Conservation (phyloP, 23 tunicate species). For the Aplidium turbinatum region DNA sequence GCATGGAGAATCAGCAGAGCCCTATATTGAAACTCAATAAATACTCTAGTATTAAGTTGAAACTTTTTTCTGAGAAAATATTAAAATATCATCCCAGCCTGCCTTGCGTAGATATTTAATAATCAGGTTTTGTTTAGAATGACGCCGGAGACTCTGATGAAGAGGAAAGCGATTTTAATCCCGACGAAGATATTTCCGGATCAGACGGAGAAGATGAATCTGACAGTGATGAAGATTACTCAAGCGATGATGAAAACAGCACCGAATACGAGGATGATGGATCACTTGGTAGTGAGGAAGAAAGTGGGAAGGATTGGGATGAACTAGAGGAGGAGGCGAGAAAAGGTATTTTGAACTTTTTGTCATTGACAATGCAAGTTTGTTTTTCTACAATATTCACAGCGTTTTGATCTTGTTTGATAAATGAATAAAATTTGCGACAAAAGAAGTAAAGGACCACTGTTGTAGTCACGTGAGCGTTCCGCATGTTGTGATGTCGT, state of each 20-base stretch:
- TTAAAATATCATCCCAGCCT: no score
- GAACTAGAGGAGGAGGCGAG: conserved; percentile 95
- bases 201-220: conserved; percentile 54
- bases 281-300: conserved; percentile 85
- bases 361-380: neutral
- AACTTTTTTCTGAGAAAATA: no score
- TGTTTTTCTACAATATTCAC: neutral
- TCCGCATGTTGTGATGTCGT: no score
- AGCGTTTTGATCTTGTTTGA: neutral
- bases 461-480: no score
- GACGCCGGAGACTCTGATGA: conserved; percentile 72
- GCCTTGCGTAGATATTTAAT: no score
- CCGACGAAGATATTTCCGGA: conserved; percentile 43
- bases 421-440: no score
- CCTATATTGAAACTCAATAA: no score
- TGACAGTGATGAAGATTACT: conserved; percentile 93
- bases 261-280: conserved; percentile 53
- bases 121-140: conserved; percentile 31
- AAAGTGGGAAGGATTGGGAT: conserved; percentile 97
- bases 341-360: conserved; percentile 33
- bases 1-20: no score
- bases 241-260: conserved; percentile 66
- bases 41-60: no score
- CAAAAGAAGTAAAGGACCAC: no score
- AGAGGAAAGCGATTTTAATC: conserved; percentile 65